Percentiles rank a stretch among this genome's conserved stretches.
phyloP scores from a whole-genome alignment of 2,888 invertebrate species.

The Ochropleura plecta region DNA sequence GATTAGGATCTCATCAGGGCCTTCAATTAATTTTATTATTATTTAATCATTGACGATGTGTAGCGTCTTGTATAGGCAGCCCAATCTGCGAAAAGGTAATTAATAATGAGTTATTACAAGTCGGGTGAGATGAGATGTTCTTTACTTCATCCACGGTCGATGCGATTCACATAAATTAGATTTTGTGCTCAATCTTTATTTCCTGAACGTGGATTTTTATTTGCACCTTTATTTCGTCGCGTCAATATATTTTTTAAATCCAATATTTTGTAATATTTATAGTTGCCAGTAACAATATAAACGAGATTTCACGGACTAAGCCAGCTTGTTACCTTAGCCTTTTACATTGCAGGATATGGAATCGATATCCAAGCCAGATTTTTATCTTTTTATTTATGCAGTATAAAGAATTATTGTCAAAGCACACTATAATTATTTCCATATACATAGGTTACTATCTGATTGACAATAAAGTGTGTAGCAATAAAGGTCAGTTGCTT shows the following conservation, averaged over 20 bases:
- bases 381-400: constrained; percentile 44
- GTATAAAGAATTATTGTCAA: constrained; percentile 43
- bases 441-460: constrained; percentile 28
- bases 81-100: neutral
- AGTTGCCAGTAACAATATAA: constrained; percentile 30
- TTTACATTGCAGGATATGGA: constrained; percentile 42
- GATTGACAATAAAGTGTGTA: constrained; percentile 48
- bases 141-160: constrained; percentile 1
- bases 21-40: constrained; percentile 48
- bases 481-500: constrained; percentile 45
- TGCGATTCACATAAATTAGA: constrained; percentile 1
- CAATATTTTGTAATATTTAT: constrained; percentile 27
- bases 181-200: constrained; percentile 12
- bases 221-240: constrained; percentile 1
- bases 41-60: constrained; percentile 40
- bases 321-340: constrained; percentile 16
- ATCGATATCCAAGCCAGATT: constrained; percentile 42
- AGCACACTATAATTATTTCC: constrained; percentile 43
- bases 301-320: constrained; percentile 41
- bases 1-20: constrained; percentile 52
- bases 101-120: constrained; percentile 14
- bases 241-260: constrained; percentile 18
- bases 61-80: constrained; percentile 30
- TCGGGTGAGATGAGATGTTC: neutral
- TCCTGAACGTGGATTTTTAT: constrained; percentile 24